These are phyloP conservation scores for Gambusia affinis DNA, from an alignment of 2,113 vertebrate genomes.

Conservation along the genomic window DNA sequence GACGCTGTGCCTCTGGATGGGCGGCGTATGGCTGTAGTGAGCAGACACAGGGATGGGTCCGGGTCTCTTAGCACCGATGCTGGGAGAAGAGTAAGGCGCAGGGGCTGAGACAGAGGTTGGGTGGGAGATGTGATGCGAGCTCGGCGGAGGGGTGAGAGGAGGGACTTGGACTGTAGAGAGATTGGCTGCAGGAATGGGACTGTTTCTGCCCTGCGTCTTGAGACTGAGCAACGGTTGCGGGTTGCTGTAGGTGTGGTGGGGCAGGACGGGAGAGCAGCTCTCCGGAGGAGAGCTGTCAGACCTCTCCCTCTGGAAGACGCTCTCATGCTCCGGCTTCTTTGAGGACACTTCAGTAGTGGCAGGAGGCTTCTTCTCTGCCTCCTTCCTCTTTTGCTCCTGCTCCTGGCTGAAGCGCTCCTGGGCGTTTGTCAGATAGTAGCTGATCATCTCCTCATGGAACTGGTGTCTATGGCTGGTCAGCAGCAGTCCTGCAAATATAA, in stretches of 20 bases:
- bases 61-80: constrained; percentile 83
- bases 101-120: constrained; percentile 52
- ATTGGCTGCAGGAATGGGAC: constrained; percentile 79
- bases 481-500: constrained; percentile 96
- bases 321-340: constrained; percentile 68
- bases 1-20: constrained; percentile 92
- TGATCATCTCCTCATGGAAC: constrained; percentile 99
- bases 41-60: constrained; percentile 86
- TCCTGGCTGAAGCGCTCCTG: constrained; percentile 97
- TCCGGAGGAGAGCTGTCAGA: constrained; percentile 86
- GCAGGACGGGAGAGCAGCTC: constrained; percentile 88
- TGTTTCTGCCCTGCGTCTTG: constrained; percentile 88
- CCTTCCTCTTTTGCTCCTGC: constrained; percentile 93
- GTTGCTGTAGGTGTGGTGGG: constrained; percentile 75
- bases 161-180: constrained; percentile 56
- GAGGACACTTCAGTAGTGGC: constrained; percentile 2
- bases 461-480: constrained; percentile 97
- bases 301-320: constrained; percentile 78
- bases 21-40: constrained; percentile 95
- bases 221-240: constrained; percentile 85
- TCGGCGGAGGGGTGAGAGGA: constrained; percentile 61
- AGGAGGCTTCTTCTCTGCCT: constrained; percentile 79
- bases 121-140: constrained; percentile 57
- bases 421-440: constrained; percentile 94
- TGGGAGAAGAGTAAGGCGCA: constrained; percentile 86